A percentile compares a stretch with the other conserved stretches of the same genome.
Conservation (phyloP, 2,113 vertebrate genomes). For the Fulica atra region DNA sequence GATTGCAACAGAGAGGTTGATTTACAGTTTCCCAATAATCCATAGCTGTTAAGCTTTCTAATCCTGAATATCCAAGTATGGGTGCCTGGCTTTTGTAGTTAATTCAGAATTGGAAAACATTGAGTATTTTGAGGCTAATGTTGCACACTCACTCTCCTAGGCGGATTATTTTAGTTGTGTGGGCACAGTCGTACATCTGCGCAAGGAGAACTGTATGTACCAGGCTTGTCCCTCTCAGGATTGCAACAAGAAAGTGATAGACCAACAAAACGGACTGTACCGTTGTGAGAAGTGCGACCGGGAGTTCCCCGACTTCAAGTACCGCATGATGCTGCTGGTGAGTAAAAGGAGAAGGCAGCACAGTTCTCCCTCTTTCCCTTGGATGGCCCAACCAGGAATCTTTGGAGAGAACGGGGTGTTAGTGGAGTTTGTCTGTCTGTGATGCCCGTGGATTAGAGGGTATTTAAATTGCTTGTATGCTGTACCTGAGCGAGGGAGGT, state of each 20-base stretch:
- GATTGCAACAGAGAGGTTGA: conserved; percentile 35
- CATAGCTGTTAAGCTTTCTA: conserved; percentile 55
- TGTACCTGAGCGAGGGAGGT: conserved; percentile 30
- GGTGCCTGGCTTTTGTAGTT: conserved; percentile 23
- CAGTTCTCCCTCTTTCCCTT: not conserved
- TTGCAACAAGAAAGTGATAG: conserved; percentile 97
- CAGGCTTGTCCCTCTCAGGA: conserved; percentile 92
- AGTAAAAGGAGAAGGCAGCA: conserved; percentile 48
- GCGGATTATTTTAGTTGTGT: conserved; percentile 92
- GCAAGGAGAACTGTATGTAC: conserved; percentile 96
- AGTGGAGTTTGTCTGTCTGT: not conserved
- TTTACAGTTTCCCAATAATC: conserved; percentile 52
- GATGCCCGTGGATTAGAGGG: not conserved
- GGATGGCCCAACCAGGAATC: rapidly evolving
- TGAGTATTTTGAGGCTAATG: conserved; percentile 31
- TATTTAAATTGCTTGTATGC: not conserved
- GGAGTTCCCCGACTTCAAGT: conserved; percentile 96
- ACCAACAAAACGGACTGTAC: conserved; percentile 93
- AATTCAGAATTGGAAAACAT: conserved; percentile 28
- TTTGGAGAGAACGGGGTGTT: rapidly evolving
- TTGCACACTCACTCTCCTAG: conserved; percentile 69
- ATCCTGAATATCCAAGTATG: conserved; percentile 44
- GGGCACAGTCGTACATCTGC: conserved; percentile 90
- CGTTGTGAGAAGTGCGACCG: conserved; percentile 96
- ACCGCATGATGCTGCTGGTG: conserved; percentile 95